Evolutionary conservation across 2,888 invertebrate species (phyloP), one percentile per base, ranked within the genome.

Genomic region (Xanthorhoe designata): DNA sequence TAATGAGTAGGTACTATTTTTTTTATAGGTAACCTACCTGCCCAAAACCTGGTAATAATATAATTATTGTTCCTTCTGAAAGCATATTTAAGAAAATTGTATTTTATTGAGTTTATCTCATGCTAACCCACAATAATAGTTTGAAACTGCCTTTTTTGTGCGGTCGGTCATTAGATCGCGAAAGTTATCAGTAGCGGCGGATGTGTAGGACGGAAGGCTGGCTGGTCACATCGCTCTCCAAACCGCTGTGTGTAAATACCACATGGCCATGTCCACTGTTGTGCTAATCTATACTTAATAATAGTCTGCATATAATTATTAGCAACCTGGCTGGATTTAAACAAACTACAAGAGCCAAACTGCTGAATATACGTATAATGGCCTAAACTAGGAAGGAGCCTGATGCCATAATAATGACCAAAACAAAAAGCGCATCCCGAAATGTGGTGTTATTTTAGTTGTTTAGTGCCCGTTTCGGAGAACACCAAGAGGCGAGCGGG

Each of bases 401-500:
- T 71, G 80, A 80, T 85, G 81, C 77, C 78, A 82, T 88, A 84
- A 83, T 86, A 85, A 84, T 85, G 81, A 83, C 82, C 83, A 87
- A 88, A 90, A 89, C 87, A 90, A 90, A 91, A 91, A 90, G 86
- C 86, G 87, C 88, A 89, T 90, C 91, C 90, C 90, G 83, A 90
- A 91, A 88, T 83, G 86, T 79, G 78, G 78, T 82, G 88, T 88
- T 92, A 91, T 92, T 93, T 92, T 91, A 86, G 91, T 91, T 92
- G 88, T 85, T 82, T 88, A 88, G 88, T 87, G 87, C 87, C 87
- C 86, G 87, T 85, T 92, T 92, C 89, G 87, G 89, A 90, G 92
- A 91, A 90, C 83, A 85, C 85, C 80, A 78, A 82, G 81, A 84
- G 80, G 83, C 81, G 83, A 75, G 88, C 88, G 87, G 89, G 90